phyloP scores from a whole-genome alignment of 2,888 invertebrate species.

The Cremastinae sp. region DNA sequence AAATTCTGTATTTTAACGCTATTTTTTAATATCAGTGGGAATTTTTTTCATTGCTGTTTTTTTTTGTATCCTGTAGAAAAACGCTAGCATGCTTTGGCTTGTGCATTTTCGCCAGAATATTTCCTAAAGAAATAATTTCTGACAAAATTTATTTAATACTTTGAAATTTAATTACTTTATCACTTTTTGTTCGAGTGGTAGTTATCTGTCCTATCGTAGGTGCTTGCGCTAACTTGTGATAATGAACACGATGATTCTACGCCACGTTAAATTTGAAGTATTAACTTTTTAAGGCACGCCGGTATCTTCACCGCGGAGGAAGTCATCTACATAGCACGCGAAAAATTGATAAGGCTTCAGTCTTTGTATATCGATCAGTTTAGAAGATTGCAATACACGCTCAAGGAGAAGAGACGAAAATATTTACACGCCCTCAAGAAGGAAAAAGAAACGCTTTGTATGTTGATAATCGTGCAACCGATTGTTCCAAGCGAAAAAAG shows the following conservation, averaged over 20 bases:
- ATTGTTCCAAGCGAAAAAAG: neutral
- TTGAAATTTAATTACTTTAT: neutral
- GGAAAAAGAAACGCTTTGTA: conserved; percentile 91
- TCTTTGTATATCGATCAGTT: conserved; percentile 92
- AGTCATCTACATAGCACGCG: conserved; percentile 88
- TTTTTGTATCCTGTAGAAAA: conserved; percentile 42
- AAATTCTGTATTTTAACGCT: too few relatives aligned
- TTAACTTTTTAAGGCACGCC: conserved; percentile 86
- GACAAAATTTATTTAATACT: neutral
- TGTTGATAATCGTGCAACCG: conserved; percentile 57
- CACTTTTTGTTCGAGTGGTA: conserved; percentile 2
- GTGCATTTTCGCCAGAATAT: conserved; percentile 65
- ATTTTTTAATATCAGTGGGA: neutral
- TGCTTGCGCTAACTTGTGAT: conserved; percentile 70
- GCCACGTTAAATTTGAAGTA: conserved; percentile 73
- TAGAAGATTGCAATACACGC: conserved; percentile 86
- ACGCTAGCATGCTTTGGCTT: conserved; percentile 76
- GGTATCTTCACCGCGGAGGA: conserved; percentile 95
- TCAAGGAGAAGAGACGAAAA: conserved; percentile 87
- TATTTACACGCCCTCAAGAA: conserved; percentile 88
- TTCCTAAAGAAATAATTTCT: neutral
- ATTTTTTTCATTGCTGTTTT: conserved; percentile 4
- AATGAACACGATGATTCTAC: conserved; percentile 65
- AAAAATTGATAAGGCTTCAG: conserved; percentile 89
- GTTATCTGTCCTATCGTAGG: conserved; percentile 67